Evolutionary conservation across 2,113 vertebrate genomes (phyloP).

Genomic region (Aldabrachelys gigantea): DNA sequence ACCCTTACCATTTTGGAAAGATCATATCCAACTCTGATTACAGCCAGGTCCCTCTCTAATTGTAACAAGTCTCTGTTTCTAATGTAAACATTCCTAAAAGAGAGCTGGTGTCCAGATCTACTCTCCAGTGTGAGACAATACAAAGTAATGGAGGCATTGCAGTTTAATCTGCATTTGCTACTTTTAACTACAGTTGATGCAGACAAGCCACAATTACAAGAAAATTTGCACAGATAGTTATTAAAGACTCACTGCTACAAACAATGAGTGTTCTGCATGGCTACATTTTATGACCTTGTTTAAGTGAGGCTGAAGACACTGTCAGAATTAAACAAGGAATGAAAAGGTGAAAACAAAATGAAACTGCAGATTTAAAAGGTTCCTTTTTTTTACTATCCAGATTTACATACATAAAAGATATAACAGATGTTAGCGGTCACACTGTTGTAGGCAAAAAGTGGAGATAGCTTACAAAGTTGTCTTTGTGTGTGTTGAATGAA

Average conservation of each 20-base stretch:
- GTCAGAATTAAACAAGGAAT: not conserved
- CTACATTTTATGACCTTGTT: not conserved
- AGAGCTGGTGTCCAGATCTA: not conserved
- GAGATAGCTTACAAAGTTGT: not conserved
- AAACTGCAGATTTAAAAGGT: not conserved
- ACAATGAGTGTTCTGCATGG: not conserved
- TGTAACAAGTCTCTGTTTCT: not conserved
- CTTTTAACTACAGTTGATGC: not conserved
- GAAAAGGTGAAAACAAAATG: not conserved
- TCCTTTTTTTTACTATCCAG: not conserved
- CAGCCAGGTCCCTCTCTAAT: not conserved
- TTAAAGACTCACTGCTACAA: not conserved
- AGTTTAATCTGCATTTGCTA: not conserved
- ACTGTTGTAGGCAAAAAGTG: not conserved
- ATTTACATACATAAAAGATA: not conserved
- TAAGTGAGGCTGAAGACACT: not conserved
- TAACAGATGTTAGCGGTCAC: not conserved
- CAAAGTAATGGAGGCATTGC: not conserved
- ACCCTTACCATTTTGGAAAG: not conserved
- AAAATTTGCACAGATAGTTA: not conserved
- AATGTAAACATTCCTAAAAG: not conserved
- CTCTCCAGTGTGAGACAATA: not conserved
- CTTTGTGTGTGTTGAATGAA: not conserved
- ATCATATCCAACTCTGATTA: not conserved
- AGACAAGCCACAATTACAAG: not conserved